Evolutionary conservation across 2,797 vertebrate species (phyloP), one percentile per base, ranked within the genome.

Genomic region (Philypnodon macrostomus): DNA sequence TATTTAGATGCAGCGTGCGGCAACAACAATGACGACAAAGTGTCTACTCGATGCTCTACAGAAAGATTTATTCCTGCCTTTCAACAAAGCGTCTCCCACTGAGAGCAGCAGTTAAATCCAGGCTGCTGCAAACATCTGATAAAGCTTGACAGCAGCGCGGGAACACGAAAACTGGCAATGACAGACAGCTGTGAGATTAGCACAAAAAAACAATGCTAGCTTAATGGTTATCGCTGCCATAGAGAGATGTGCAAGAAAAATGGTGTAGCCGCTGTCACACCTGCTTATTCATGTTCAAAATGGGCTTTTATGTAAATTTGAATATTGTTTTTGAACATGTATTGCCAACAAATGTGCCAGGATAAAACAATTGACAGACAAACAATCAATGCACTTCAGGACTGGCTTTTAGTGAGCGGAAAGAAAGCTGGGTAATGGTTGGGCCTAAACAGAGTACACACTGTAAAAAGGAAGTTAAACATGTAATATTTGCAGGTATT

Each of bases 81-180:
- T 13, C 37, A 23, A 5, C 19, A 39, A 39, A 39, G 19, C 12
- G 19, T 39, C 5, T 38, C 36, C 17, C 5, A 38, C 37, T 23
- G 37, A 39, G 37, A 23, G 19, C 36, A 39, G 36, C 11, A 18
- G 36, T n/a, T 38, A 19, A 21, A 24, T 8, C 37, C 37, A 24
- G 37, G 37, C 37, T 40, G 19, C 37, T 40, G 37, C 21, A 1
- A n/a, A 24, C 21, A 40, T 40, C 37, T 40, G 37, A 40, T 40
- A 40, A 24, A 2, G n/a, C 21, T 4, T 3, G 2, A 10, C 27
- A 10, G 10, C 27, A 8, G n/a, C 26, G 8, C 10, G 8, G 27
- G 10, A 9, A 24, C 38, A 40, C 21, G 24, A 39, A 38, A 17
- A 4, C 4, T 7, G 7, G 17, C 37, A 39, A 23, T 23, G 37